phyloP scores from a whole-genome alignment of 2,113 vertebrate species.

The Silurus glanis region DNA sequence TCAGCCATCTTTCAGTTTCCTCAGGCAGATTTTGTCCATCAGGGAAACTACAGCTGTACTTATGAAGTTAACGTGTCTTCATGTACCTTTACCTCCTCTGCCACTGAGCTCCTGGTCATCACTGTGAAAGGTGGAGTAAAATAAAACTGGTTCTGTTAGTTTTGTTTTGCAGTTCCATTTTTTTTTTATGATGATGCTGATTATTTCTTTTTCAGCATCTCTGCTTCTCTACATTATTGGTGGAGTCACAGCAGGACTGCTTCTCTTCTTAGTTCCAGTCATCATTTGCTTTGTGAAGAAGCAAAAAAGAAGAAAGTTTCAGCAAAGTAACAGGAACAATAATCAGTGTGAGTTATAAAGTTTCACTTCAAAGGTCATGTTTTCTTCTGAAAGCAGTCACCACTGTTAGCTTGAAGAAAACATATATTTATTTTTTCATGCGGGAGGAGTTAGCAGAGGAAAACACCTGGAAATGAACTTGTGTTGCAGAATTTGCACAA shows the following conservation, averaged over 20 bases:
- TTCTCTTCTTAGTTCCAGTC: slow-evolving; percentile 4
- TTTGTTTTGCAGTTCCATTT: background rate
- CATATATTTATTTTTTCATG: too few species aligned
- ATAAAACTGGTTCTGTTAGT: background rate
- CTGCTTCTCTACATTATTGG: background rate
- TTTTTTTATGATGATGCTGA: background rate
- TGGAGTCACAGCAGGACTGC: slow-evolving; percentile 25
- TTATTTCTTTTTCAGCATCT: slow-evolving; percentile 25
- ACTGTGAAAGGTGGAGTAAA: slow-evolving; percentile 19
- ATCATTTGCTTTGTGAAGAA: slow-evolving; percentile 12
- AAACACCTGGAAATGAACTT: too few species aligned
- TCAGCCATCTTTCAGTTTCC: slow-evolving; percentile 31
- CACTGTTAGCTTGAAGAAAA: too few species aligned
- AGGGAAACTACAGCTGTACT: slow-evolving; percentile 49
- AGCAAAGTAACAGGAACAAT: background rate
- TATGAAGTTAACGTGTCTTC: slow-evolving; percentile 25
- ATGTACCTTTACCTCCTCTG: too few species aligned
- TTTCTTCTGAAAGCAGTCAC: too few species aligned
- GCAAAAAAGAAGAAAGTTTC: background rate
- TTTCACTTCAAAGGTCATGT: too few species aligned
- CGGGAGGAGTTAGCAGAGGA: too few species aligned
- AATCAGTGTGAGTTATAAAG: background rate
- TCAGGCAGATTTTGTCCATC: slow-evolving; percentile 35
- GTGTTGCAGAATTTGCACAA: too few species aligned
- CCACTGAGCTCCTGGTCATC: background rate